Percentiles rank a stretch among this genome's conserved stretches.
These are phyloP conservation scores for Sebastes kiyomatsui DNA, from an alignment of 2,797 vertebrate species.

Conservation along the genomic window DNA sequence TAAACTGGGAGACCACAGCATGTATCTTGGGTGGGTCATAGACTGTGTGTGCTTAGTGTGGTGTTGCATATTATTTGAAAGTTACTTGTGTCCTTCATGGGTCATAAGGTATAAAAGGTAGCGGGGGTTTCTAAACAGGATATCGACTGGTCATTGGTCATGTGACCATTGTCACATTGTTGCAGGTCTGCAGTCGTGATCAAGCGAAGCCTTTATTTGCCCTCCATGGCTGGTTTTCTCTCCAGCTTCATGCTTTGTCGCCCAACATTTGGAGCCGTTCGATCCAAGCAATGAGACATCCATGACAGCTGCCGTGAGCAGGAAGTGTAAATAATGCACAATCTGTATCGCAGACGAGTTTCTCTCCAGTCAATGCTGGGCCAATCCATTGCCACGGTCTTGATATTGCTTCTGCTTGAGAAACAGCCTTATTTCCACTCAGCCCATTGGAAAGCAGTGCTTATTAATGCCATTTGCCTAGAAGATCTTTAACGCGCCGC, in stretches of 20 bases:
- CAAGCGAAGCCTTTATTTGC: conserved; percentile 17
- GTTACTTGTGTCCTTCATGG: conserved; percentile 3
- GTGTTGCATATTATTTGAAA: neutral
- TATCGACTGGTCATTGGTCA: neutral
- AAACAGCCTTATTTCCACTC: conserved; percentile 49
- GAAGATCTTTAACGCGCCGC: conserved; percentile 38
- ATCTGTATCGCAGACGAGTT: conserved; percentile 56
- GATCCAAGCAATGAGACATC: conserved; percentile 64
- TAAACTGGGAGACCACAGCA: too few species aligned
- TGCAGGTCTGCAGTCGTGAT: conserved; percentile 25
- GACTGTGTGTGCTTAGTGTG: neutral
- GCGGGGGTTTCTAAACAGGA: neutral
- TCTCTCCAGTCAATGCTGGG: conserved; percentile 58
- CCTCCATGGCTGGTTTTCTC: conserved; percentile 31
- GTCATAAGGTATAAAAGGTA: neutral
- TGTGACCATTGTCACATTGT: conserved; percentile 13
- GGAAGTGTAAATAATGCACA: conserved; percentile 78
- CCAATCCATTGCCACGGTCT: conserved; percentile 56
- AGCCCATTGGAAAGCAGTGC: conserved; percentile 38
- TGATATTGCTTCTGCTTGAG: conserved; percentile 30
- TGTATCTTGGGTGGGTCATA: neutral
- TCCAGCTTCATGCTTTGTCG: conserved; percentile 52
- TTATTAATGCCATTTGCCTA: conserved; percentile 58
- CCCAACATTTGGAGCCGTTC: conserved; percentile 56
- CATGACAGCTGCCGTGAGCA: conserved; percentile 72